Base-by-base conservation (phyloP, 1,140 invertebrate species). In the Drosophila erecta region DNA sequence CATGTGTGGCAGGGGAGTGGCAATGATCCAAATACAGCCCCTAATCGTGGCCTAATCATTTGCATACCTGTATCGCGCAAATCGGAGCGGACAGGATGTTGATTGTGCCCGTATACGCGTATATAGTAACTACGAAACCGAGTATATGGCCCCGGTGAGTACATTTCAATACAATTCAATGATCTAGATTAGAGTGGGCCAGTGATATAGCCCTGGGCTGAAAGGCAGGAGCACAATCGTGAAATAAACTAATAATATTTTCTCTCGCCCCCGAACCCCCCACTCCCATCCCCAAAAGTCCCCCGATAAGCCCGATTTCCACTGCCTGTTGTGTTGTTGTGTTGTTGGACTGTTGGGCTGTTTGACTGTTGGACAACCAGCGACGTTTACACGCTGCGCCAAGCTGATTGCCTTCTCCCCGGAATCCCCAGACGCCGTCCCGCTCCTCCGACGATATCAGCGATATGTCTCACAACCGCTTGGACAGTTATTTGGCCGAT, bases 71-170 rank as follows among this genome's bases (percentile, higher is more conserved):
- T 46, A 74, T 62, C 53, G 55, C 43, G 40, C 24, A 38, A 22
- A 65, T 60, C 46, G 73, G 64, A 86, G 81, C 81, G 70, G 33
- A 87, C 81, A 86, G 81, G 81, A 86, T 86, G 81, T 86, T 86
- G 81, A 87, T 86, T 81, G 50, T 51, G 66, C 49, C 43, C 43
- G 24, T 41, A 40, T 30, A 27, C 11, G 37, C 7, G 37, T 22
- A 54, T 64, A 46, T 24, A 30, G 20, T 65, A 37, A 27, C 8
- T 64, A 64, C 43, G 58, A 17, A 49, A 62, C 22, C 41, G 64
- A 30, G 64, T 70, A 70, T 69, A 70, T 70, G 66, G 66, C 64
- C 64, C 60, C 14, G 24, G 35, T 40, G 61, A 49, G 72, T 76
- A 76, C 71, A 74, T 74, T 74, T 75, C 72, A 75, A 76, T 76